A percentile compares a stretch with the other conserved stretches of the same genome.
These are phyloP conservation scores for Chloropsis cyanopogon DNA, from an alignment of 2,113 vertebrate genomes.

Conservation along the genomic window DNA sequence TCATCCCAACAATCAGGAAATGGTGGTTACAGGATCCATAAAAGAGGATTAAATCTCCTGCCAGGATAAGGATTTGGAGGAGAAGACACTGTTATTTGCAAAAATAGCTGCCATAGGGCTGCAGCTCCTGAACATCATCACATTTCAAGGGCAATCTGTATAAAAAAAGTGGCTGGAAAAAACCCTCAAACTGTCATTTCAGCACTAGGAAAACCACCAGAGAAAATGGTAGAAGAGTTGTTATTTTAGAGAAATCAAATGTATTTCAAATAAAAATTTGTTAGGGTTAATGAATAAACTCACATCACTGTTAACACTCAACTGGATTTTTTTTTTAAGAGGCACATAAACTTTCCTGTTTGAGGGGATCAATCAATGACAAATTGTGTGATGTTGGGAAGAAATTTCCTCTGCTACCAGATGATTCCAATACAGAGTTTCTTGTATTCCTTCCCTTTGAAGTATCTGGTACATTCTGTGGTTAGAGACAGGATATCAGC, in stretches of 20 bases:
- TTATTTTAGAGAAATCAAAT: background rate
- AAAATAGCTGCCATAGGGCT: background rate
- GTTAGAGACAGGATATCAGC: slow-evolving; percentile 60
- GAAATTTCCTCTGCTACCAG: slow-evolving; percentile 35
- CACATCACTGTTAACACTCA: background rate
- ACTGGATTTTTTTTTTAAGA: background rate
- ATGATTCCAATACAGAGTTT: slow-evolving; percentile 58
- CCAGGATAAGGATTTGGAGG: background rate
- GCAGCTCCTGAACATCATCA: background rate
- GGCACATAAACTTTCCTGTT: background rate
- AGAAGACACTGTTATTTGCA: background rate
- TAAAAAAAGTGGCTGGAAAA: background rate
- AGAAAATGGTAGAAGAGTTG: background rate
- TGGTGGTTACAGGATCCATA: background rate
- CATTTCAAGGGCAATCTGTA: background rate
- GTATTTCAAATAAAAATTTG: background rate
- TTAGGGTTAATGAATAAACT: background rate
- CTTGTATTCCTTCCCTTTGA: slow-evolving; percentile 54
- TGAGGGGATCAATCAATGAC: slow-evolving; percentile 17
- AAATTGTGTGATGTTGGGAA: slow-evolving; percentile 23
- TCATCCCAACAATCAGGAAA: background rate
- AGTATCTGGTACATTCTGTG: slow-evolving; percentile 30
- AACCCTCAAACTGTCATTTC: background rate
- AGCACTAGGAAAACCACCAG: background rate
- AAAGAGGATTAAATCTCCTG: background rate